Percentiles rank a stretch among this genome's conserved stretches.
phyloP scores from a whole-genome alignment of 2,113 vertebrate species.

The Cromileptes altivelis region DNA sequence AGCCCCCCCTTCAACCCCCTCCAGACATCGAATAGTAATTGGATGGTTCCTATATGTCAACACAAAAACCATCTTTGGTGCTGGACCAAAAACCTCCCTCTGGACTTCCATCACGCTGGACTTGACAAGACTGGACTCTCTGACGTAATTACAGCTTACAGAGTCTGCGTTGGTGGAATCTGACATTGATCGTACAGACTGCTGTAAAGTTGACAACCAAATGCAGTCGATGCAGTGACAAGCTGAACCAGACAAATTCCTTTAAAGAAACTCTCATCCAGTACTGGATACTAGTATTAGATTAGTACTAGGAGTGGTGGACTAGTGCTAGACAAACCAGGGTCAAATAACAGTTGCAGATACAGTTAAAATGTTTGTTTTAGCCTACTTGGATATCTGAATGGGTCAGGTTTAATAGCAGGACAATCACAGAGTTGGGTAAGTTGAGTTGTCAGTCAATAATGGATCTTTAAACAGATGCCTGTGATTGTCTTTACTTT shows the following conservation, averaged over 20 bases:
- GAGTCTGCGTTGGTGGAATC: constrained; percentile 38
- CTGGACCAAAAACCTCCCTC: constrained; percentile 65
- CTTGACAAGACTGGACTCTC: constrained; percentile 57
- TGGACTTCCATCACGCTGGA: constrained; percentile 50
- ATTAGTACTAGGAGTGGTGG: constrained; percentile 12
- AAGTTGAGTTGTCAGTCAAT: constrained; percentile 40
- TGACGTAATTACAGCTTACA: constrained; percentile 31
- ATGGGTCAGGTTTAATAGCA: constrained; percentile 38
- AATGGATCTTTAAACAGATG: constrained; percentile 28
- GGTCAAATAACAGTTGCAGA: constrained; percentile 43
- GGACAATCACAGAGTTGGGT: constrained; percentile 65
- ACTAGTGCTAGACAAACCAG: constrained; percentile 17
- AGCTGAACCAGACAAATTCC: constrained; percentile 29
- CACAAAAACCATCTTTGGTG: constrained; percentile 47
- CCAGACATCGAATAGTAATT: constrained; percentile 43
- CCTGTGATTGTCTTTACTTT: constrained; percentile 55
- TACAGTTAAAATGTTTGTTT: constrained; percentile 47
- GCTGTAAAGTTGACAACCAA: constrained; percentile 30
- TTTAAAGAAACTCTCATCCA: constrained; percentile 15
- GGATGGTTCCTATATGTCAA: constrained; percentile 37
- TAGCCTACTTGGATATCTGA: constrained; percentile 48
- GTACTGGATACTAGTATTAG: constrained; percentile 9
- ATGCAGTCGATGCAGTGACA: constrained; percentile 29
- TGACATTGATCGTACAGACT: constrained; percentile 23
- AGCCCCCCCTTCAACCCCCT: constrained; percentile 36